phyloP scores from a whole-genome alignment of 2,797 vertebrate genomes.

The Falco naumanni region DNA sequence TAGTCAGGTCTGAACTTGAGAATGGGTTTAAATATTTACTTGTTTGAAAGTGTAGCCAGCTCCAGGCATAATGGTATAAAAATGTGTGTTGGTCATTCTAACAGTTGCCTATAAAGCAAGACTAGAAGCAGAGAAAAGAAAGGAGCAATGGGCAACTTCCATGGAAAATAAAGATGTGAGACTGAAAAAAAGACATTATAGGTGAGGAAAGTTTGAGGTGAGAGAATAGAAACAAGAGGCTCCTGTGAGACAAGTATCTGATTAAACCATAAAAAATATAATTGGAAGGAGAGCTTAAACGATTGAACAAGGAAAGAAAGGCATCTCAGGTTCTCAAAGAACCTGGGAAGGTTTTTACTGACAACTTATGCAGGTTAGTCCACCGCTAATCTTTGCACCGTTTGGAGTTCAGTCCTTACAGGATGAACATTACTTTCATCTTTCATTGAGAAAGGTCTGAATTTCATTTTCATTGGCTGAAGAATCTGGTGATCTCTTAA shows the following conservation, averaged over 20 bases:
- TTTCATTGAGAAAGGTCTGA: background rate
- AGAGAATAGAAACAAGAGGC: background rate
- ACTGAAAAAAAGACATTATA: background rate
- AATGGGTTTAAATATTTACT: background rate
- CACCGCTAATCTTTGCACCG: background rate
- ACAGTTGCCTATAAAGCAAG: background rate
- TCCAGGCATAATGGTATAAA: background rate
- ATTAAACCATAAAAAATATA: background rate
- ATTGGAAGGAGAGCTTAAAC: background rate
- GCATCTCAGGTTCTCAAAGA: background rate
- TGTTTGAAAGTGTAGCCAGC: background rate
- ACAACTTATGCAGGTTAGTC: background rate
- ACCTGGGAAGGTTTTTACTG: background rate
- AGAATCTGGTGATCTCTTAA: background rate
- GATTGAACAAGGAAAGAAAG: background rate
- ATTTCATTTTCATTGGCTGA: background rate
- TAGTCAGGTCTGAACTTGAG: background rate
- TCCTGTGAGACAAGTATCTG: background rate
- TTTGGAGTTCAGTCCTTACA: background rate
- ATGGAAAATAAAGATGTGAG: background rate
- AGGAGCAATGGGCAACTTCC: background rate
- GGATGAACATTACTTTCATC: background rate
- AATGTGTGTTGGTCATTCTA: background rate
- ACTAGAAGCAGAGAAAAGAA: background rate
- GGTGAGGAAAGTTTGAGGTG: background rate